Base-by-base conservation (phyloP, 1,140 invertebrate species). In the Adelges cooleyi region DNA sequence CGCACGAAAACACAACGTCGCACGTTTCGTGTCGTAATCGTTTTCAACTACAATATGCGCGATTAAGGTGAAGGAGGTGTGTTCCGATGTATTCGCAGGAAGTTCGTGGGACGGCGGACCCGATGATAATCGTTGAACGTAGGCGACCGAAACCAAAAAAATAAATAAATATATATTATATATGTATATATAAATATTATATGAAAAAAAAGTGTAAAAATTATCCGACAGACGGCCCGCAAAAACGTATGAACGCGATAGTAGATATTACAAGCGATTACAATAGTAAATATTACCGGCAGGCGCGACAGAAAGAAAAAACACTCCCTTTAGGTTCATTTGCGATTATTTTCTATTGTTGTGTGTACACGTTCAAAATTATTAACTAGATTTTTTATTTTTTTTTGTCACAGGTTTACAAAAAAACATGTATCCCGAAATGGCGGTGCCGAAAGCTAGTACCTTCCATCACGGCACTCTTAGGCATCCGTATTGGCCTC, bases 401-500 rank as follows among this genome's bases (percentile, higher is more conserved):
- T 15, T 62, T 62, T 20, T 48, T 10, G 0, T 62, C 33, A 22
- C 42, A 62, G 56, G 42, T 62, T 62, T 62, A 33, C 42, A 27
- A 48, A 62, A 29, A 62, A 33, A 62, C 42, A 46, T 15, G 42
- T 25, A 33, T 48, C 29, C 23, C 25, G n/a, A 59, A 11, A 59
- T 13, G n/a, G 33, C 18, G 17, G 42, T 42, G 3, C 42, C 18
- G 10, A 62, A 62, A 62, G 23, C 27, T 11, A 17, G 40, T 25
- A 48, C 42, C 23, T 48, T 62, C 13, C 38, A 48, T 20, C 56
- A 48, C 13, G 25, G 56, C 13, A 48, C 56, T 13, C 27, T 62
- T 11, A 62, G 56, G 56, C 56, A 62, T 62, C 56, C 18, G 25
- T 62, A 62, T 29, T 62, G 56, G 56, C 56, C 56, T 62, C 56